Evolutionary conservation across 2,797 vertebrate genomes (phyloP).

Genomic region (Mormyrops attenuatus): DNA sequence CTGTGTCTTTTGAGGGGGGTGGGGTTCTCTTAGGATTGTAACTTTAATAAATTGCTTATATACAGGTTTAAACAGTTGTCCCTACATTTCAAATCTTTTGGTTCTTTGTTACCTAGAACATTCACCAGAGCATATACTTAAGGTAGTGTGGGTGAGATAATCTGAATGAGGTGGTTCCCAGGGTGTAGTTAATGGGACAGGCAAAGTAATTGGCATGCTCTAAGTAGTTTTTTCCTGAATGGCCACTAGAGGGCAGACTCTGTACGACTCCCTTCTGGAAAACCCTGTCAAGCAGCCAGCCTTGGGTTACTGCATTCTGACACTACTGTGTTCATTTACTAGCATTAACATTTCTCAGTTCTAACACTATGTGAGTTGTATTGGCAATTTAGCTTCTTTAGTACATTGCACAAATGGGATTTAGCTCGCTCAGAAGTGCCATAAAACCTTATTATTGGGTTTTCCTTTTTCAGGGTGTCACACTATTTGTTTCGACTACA

Average conservation of each 20-base stretch:
- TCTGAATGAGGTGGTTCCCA: not conserved
- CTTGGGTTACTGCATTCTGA: not conserved
- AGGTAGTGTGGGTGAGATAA: not conserved
- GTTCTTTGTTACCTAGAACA: not conserved
- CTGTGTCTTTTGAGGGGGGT: not conserved
- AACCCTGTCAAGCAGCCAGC: not conserved
- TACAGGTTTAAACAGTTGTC: not conserved
- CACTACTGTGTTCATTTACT: not conserved
- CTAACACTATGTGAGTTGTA: not conserved
- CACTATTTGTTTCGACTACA: not conserved
- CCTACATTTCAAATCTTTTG: not conserved
- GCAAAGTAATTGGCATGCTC: not conserved
- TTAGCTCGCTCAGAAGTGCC: constrained; percentile 16
- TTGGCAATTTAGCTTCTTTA: not conserved
- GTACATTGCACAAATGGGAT: constrained; percentile 16
- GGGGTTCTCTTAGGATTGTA: not conserved
- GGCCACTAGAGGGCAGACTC: not conserved
- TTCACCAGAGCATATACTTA: not conserved
- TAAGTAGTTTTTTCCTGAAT: not conserved
- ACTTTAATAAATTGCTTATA: not conserved
- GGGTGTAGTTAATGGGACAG: not conserved
- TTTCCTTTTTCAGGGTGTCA: not conserved
- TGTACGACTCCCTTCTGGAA: not conserved
- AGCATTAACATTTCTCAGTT: not conserved
- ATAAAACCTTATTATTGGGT: constrained; percentile 11